Percentiles rank a stretch among this genome's conserved stretches.
Evolutionary conservation across 2,113 vertebrate species (phyloP).

Genomic region (Macquaria ambigua): DNA sequence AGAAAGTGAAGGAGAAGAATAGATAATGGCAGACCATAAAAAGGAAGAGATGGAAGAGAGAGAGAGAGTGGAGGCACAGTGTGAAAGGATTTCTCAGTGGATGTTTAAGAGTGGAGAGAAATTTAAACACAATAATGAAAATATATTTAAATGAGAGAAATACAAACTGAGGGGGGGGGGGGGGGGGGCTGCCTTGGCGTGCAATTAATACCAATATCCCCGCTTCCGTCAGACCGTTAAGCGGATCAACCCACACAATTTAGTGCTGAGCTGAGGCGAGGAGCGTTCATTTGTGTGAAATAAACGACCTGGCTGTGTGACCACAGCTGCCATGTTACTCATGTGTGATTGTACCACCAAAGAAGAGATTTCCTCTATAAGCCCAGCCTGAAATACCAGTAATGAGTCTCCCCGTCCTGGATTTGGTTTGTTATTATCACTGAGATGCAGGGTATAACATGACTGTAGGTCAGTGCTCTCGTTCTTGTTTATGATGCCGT

Average conservation of each 20-base stretch:
- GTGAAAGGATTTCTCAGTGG: background rate
- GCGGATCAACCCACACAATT: conserved; percentile 71
- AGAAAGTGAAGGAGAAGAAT: background rate
- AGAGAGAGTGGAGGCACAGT: background rate
- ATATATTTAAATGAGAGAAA: conserved; percentile 3
- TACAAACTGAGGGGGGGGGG: background rate
- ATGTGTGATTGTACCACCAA: conserved; percentile 39
- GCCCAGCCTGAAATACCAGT: background rate
- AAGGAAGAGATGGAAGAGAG: background rate
- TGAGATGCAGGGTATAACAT: conserved; percentile 4
- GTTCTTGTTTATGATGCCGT: conserved; percentile 4
- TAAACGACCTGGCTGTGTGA: conserved; percentile 51
- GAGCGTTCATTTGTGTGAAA: conserved; percentile 56
- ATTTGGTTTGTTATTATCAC: background rate
- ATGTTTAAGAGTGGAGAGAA: background rate
- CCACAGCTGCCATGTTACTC: conserved; percentile 52
- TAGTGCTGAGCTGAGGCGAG: conserved; percentile 52
- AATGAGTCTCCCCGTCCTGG: conserved; percentile 22
- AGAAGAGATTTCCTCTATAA: conserved; percentile 33
- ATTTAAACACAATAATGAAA: conserved; percentile 16
- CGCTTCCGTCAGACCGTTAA: conserved; percentile 59
- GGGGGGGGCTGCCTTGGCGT: conserved; percentile 3
- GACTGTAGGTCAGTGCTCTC: conserved; percentile 10
- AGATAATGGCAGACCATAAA: background rate
- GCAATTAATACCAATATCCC: conserved; percentile 69